phyloP scores from a whole-genome alignment of 2,113 vertebrate genomes.

The Bubo blakistoni region DNA sequence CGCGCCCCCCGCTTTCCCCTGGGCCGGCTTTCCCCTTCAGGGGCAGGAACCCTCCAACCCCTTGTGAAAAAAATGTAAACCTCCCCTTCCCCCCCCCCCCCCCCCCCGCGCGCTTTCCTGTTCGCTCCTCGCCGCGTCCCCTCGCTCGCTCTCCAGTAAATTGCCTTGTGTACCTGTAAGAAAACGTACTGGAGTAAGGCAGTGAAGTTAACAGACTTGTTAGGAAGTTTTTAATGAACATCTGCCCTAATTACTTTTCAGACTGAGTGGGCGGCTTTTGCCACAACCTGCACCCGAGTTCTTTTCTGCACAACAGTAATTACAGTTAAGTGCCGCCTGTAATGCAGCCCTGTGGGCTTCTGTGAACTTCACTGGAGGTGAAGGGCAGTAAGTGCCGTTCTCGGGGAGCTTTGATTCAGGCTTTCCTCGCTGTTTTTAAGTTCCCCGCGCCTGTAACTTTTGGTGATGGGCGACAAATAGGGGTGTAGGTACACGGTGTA shows the following conservation, averaged over 20 bases:
- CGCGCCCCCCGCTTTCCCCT: too few species aligned
- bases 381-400: neutral
- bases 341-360: neutral
- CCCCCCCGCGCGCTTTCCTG: fast-evolving
- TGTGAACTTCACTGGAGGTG: neutral
- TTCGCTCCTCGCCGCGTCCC: neutral
- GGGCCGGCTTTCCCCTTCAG: too few species aligned
- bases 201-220: neutral
- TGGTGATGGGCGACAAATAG: neutral
- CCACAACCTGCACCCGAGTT: neutral
- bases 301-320: neutral
- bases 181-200: neutral
- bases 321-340: neutral
- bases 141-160: neutral
- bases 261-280: slow-evolving; percentile 15
- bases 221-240: slow-evolving; percentile 25
- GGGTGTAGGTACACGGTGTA: too few species aligned
- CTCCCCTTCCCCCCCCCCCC: too few species aligned
- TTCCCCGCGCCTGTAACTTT: neutral
- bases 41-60: too few species aligned
- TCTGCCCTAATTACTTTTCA: slow-evolving; percentile 17
- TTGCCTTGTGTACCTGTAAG: neutral
- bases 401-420: neutral
- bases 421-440: neutral
- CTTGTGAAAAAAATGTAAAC: too few species aligned